Conservation (phyloP, 2,888 invertebrate genomes). For the Eurois occulta region DNA sequence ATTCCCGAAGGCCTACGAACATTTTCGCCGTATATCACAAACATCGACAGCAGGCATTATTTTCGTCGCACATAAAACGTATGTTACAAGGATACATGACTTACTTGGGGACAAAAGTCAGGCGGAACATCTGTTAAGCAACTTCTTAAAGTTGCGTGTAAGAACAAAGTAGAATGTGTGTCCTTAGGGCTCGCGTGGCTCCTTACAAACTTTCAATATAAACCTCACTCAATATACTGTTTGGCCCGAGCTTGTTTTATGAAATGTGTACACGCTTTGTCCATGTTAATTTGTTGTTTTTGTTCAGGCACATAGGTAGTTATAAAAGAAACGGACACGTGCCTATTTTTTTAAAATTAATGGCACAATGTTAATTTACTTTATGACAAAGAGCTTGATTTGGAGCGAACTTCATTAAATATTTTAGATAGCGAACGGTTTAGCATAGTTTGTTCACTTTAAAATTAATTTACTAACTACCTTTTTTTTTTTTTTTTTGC, state of each 20-base stretch:
- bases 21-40: slow-evolving; percentile 34
- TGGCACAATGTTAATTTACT: background rate
- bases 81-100: slow-evolving; percentile 77
- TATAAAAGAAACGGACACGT: background rate
- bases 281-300: slow-evolving; percentile 35
- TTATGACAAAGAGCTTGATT: background rate
- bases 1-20: slow-evolving; percentile 9
- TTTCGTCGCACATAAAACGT: slow-evolving; percentile 71
- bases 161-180: slow-evolving; percentile 85
- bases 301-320: background rate
- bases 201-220: slow-evolving; percentile 80
- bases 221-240: slow-evolving; percentile 79
- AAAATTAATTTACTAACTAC: background rate
- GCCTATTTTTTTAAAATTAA: background rate
- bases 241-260: slow-evolving; percentile 63
- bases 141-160: slow-evolving; percentile 84
- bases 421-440: background rate
- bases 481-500: background rate
- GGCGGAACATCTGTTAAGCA: slow-evolving; percentile 86
- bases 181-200: slow-evolving; percentile 78
- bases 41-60: slow-evolving; percentile 59
- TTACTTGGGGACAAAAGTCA: slow-evolving; percentile 83
- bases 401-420: background rate
- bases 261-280: slow-evolving; percentile 55
- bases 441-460: background rate